phyloP scores from a whole-genome alignment of 2,888 invertebrate genomes.

The Patella ulyssiponensis region DNA sequence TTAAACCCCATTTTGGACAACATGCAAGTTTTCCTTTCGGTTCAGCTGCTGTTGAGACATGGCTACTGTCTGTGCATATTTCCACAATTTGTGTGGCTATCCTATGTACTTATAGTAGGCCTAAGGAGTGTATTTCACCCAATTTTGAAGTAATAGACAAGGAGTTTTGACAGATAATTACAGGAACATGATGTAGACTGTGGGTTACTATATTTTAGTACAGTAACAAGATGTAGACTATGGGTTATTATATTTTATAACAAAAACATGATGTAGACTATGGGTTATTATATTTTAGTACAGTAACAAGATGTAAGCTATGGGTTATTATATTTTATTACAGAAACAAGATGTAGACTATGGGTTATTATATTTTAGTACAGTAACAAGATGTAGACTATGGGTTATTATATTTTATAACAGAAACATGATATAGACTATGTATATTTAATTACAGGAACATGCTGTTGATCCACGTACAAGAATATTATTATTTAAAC shows the following conservation, averaged over 20 bases:
- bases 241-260: neutral
- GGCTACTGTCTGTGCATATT: too few relatives aligned
- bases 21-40: too few relatives aligned
- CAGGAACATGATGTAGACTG: too few relatives aligned
- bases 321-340: neutral
- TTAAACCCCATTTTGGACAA: too few relatives aligned
- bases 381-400: neutral
- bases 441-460: slow-evolving; percentile 62
- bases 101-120: too few relatives aligned
- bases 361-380: neutral
- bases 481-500: slow-evolving; percentile 75
- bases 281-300: neutral
- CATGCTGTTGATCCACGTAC: slow-evolving; percentile 76
- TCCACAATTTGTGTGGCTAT: too few relatives aligned
- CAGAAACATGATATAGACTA: slow-evolving; percentile 72
- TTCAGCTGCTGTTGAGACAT: too few relatives aligned
- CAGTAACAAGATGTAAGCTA: neutral
- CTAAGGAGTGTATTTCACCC: too few relatives aligned
- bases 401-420: slow-evolving; percentile 23
- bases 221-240: too few relatives aligned
- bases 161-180: too few relatives aligned
- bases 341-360: neutral
- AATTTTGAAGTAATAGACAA: too few relatives aligned
- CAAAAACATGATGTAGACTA: neutral
- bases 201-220: too few relatives aligned